Evolutionary conservation across 2,113 vertebrate species (phyloP).

Genomic region (Astur gentilis): DNA sequence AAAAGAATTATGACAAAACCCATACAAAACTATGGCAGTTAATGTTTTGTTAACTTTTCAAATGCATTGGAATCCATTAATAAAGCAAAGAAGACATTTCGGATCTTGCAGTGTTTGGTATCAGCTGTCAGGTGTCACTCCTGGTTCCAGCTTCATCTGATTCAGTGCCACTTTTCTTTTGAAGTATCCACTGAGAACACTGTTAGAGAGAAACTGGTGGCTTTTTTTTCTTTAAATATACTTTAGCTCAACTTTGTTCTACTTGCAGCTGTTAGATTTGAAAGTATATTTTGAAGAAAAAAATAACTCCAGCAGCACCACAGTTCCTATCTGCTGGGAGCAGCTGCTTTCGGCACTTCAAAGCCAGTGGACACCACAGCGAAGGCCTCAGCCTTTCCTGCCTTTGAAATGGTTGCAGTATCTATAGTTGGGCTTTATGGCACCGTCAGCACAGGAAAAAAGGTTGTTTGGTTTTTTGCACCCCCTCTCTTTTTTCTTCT

Average conservation of each 20-base stretch:
- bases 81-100: neutral
- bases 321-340: slow-evolving; percentile 66
- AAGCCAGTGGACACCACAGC: slow-evolving; percentile 60
- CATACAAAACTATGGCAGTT: neutral
- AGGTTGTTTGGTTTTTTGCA: slow-evolving; percentile 35
- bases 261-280: slow-evolving; percentile 63
- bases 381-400: slow-evolving; percentile 68
- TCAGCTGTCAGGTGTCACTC: neutral
- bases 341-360: slow-evolving; percentile 68
- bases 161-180: slow-evolving; percentile 40
- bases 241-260: slow-evolving; percentile 66
- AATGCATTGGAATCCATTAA: neutral
- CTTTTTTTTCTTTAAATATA: slow-evolving; percentile 43
- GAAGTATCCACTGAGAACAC: slow-evolving; percentile 50
- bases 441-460: slow-evolving; percentile 53
- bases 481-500: neutral
- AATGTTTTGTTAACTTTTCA: neutral
- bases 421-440: slow-evolving; percentile 20
- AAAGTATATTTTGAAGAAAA: slow-evolving; percentile 63
- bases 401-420: slow-evolving; percentile 62
- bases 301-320: slow-evolving; percentile 34
- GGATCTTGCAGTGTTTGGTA: neutral
- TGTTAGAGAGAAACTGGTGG: neutral
- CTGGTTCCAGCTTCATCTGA: slow-evolving; percentile 31
- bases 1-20: neutral